Percentiles rank a stretch among this genome's conserved stretches.
These are phyloP conservation scores for Junonia oenone DNA, from an alignment of 2,888 invertebrate species.

Conservation along the genomic window DNA sequence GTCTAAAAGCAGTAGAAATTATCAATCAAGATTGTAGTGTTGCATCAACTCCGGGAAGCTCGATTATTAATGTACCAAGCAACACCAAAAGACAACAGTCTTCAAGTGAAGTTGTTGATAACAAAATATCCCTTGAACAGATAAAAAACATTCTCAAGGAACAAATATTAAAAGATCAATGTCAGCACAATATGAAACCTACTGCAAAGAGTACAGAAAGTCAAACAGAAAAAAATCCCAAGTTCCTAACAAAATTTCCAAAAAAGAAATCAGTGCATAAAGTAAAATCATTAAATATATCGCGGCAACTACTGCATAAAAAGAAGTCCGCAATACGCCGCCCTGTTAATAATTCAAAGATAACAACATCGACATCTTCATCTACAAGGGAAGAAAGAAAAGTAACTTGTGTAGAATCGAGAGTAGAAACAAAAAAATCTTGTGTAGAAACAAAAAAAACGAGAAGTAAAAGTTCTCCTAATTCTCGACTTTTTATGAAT, in stretches of 20 bases:
- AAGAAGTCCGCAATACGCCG: constrained; percentile 21
- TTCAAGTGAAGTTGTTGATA: constrained; percentile 27
- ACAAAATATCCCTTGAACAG: constrained; percentile 60
- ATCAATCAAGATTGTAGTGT: constrained; percentile 67
- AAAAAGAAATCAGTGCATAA: constrained; percentile 55
- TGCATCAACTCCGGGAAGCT: constrained; percentile 67
- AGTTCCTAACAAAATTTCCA: constrained; percentile 26
- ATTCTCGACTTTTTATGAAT: constrained; percentile 34
- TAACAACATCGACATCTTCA: constrained; percentile 34
- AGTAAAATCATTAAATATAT: constrained; percentile 67
- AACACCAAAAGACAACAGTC: constrained; percentile 44
- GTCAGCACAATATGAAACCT: not conserved
- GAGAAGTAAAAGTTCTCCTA: constrained; percentile 46
- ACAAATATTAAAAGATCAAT: constrained; percentile 36
- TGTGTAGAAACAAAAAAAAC: constrained; percentile 22
- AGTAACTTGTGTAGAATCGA: constrained; percentile 22
- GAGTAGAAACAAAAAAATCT: constrained; percentile 23
- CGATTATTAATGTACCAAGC: constrained; percentile 57
- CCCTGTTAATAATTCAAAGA: constrained; percentile 7
- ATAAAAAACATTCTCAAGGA: constrained; percentile 51
- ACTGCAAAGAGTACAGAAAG: constrained; percentile 22
- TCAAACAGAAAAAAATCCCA: constrained; percentile 20
- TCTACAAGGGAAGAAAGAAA: constrained; percentile 36
- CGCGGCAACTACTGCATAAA: constrained; percentile 46
- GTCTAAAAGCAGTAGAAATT: constrained; percentile 60